phyloP scores from a whole-genome alignment of 2,113 vertebrate species.

The Antechinus flavipes region DNA sequence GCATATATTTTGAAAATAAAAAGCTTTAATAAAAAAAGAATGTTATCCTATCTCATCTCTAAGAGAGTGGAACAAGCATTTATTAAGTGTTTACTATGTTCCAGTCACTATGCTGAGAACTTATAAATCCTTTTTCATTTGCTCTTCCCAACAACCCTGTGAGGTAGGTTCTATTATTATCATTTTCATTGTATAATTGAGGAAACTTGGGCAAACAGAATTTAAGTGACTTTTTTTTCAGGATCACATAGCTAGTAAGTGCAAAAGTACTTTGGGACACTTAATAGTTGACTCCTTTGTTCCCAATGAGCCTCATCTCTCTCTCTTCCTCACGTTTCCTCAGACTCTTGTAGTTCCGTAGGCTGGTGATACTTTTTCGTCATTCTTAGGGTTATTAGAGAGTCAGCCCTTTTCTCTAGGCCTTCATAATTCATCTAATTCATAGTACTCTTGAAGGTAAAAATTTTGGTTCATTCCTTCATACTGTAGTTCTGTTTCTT shows the following conservation, averaged over 20 bases:
- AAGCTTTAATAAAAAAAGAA: too few relatives aligned
- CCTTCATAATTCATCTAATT: neutral
- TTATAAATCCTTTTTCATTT: neutral
- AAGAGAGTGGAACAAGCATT: neutral
- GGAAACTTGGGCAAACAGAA: neutral
- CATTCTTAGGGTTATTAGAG: neutral
- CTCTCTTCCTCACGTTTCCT: neutral
- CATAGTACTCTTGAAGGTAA: neutral
- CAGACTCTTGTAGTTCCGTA: neutral
- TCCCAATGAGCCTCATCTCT: neutral
- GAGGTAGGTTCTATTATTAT: neutral
- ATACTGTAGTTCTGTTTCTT: neutral
- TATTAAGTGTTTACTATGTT: neutral
- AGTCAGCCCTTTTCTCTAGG: neutral
- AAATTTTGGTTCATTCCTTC: neutral
- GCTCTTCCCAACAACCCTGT: neutral
- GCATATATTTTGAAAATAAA: too few relatives aligned
- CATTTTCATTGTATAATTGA: neutral
- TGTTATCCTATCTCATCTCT: neutral
- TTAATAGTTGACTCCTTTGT: neutral
- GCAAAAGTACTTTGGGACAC: neutral
- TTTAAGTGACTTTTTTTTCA: neutral
- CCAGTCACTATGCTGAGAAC: neutral
- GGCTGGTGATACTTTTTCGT: neutral
- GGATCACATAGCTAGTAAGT: neutral